Conservation (phyloP, 2,888 invertebrate species). For the Eudasyphora cyanicolor region DNA sequence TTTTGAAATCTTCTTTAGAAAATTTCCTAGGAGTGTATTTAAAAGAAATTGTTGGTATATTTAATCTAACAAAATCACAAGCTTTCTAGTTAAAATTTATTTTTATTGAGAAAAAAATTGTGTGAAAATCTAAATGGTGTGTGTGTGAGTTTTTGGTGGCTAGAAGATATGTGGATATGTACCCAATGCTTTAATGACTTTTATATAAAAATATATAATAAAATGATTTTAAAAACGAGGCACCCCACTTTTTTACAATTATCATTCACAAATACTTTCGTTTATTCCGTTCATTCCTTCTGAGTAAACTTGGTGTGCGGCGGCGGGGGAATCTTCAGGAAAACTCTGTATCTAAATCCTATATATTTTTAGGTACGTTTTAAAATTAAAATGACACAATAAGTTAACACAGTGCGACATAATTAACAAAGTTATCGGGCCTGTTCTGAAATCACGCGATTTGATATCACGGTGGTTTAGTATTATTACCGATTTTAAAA, state of each 20-base stretch:
- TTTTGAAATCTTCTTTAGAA: not conserved
- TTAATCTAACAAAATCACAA: slow-evolving; percentile 21
- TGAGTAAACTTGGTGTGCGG: slow-evolving; percentile 40
- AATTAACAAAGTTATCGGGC: too few species aligned
- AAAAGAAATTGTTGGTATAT: not conserved
- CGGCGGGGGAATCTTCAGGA: too few species aligned
- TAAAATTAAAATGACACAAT: too few species aligned
- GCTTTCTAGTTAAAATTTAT: slow-evolving; percentile 27
- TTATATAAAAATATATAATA: slow-evolving; percentile 11
- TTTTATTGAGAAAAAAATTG: not conserved
- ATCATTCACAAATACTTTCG: not conserved
- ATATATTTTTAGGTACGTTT: too few species aligned
- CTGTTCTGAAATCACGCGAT: too few species aligned
- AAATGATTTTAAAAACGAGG: slow-evolving; percentile 24
- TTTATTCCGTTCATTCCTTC: slow-evolving; percentile 22
- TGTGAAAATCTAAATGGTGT: slow-evolving; percentile 33
- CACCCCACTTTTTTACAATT: not conserved
- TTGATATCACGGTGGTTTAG: too few species aligned
- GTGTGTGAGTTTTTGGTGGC: slow-evolving; percentile 2
- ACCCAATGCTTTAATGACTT: slow-evolving; percentile 48
- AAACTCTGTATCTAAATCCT: too few species aligned
- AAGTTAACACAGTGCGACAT: too few species aligned
- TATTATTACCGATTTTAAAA: too few species aligned
- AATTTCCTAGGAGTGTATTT: not conserved
- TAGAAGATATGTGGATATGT: slow-evolving; percentile 68